phyloP scores from a whole-genome alignment of 64 coral and sea anemone genomes.

The Porites australiensis region DNA sequence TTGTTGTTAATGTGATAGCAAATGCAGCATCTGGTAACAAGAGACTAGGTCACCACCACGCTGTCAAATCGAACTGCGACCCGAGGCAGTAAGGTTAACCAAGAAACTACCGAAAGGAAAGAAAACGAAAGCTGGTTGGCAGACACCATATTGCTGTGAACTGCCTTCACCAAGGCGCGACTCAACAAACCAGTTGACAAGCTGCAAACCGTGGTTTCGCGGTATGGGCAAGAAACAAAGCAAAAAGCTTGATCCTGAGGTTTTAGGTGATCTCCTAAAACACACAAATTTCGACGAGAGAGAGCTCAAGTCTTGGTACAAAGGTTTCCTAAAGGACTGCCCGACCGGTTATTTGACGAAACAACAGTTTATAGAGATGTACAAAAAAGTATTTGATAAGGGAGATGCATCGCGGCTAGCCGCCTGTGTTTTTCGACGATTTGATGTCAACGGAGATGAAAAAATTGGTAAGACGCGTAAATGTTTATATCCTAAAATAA shows the following conservation, averaged over 20 bases:
- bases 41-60: neutral
- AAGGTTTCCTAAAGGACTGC: slow-evolving; percentile 97
- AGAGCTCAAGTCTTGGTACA: slow-evolving; percentile 95
- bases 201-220: neutral
- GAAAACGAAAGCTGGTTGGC: neutral
- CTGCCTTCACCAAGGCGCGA: neutral
- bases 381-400: slow-evolving; percentile 95
- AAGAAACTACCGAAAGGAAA: neutral
- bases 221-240: slow-evolving; percentile 98
- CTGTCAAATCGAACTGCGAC: neutral
- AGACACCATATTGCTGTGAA: neutral
- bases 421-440: slow-evolving; percentile 91
- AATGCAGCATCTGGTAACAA: slow-evolving; percentile 20
- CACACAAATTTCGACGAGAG: slow-evolving; percentile 98
- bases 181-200: neutral
- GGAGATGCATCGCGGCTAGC: slow-evolving; percentile 95
- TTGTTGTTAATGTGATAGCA: slow-evolving; percentile 56
- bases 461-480: slow-evolving; percentile 89
- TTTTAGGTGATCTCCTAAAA: slow-evolving; percentile 85
- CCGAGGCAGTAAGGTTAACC: neutral
- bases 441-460: slow-evolving; percentile 95
- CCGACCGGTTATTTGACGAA: slow-evolving; percentile 92
- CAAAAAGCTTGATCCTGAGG: slow-evolving; percentile 89
- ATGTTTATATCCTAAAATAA: slow-evolving; percentile 12
- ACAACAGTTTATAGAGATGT: slow-evolving; percentile 97